Evolutionary conservation across 2,888 invertebrate genomes (phyloP).

Genomic region (Dimorphilus gyrociliatus): DNA sequence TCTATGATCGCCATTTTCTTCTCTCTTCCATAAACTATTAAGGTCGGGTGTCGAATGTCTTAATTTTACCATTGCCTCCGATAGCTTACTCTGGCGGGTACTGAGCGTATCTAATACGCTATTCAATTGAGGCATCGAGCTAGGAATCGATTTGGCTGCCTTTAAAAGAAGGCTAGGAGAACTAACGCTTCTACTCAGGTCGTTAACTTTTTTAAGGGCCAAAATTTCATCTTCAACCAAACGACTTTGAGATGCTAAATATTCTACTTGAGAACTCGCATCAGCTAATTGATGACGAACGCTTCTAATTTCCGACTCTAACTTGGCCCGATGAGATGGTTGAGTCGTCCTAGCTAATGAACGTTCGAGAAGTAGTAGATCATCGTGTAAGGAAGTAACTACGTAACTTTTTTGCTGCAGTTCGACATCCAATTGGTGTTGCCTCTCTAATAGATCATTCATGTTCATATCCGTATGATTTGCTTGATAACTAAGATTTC

Average conservation of each 20-base stretch:
- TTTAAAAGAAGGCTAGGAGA: too few relatives aligned
- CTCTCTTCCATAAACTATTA: not conserved
- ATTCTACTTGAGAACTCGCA: too few relatives aligned
- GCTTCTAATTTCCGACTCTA: constrained; percentile 62
- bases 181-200: too few relatives aligned
- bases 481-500: constrained; percentile 27
- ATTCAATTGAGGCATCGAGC: not conserved
- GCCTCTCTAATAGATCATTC: constrained; percentile 45
- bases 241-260: too few relatives aligned
- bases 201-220: too few relatives aligned
- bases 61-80: constrained; percentile 64
- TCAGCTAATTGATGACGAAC: constrained; percentile 71
- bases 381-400: constrained; percentile 54
- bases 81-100: constrained; percentile 65
- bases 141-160: too few relatives aligned
- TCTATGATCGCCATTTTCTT: too few relatives aligned
- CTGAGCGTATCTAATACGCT: constrained; percentile 68
- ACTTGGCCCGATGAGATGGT: constrained; percentile 51
- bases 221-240: too few relatives aligned
- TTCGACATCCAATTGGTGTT: constrained; percentile 54
- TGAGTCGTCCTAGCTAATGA: too few relatives aligned
- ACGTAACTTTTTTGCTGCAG: constrained; percentile 58
- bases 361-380: constrained; percentile 47
- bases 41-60: constrained; percentile 44
- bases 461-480: too few relatives aligned